A percentile compares a stretch with the other conserved stretches of the same genome.
These are phyloP conservation scores for Leucophenga montana DNA, from an alignment of 2,888 invertebrate genomes.

Conservation along the genomic window DNA sequence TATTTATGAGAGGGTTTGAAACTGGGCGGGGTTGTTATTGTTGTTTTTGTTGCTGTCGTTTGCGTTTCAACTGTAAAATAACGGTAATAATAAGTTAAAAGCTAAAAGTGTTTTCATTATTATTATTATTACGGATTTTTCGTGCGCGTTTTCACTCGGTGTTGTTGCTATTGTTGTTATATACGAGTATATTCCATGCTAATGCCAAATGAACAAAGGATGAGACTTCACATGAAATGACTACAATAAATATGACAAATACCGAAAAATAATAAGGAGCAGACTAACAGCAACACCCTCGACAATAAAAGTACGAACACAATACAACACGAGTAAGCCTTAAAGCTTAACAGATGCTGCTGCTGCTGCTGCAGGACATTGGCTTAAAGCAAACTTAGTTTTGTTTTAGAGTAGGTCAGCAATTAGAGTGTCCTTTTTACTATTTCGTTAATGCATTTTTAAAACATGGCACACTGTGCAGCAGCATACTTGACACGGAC, in stretches of 20 bases:
- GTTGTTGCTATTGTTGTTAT: slow-evolving; percentile 17
- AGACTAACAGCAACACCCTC: background rate
- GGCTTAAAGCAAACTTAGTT: background rate
- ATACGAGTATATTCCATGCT: slow-evolving; percentile 30
- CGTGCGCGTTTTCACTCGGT: slow-evolving; percentile 32
- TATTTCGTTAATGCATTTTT: slow-evolving; percentile 31
- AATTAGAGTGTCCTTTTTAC: slow-evolving; percentile 13
- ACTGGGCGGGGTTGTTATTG: background rate
- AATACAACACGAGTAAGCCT: background rate
- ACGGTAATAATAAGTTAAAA: slow-evolving; percentile 65
- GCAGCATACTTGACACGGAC: slow-evolving; percentile 43
- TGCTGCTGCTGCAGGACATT: background rate
- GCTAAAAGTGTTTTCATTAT: slow-evolving; percentile 63
- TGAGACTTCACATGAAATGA: slow-evolving; percentile 32
- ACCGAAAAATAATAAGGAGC: slow-evolving; percentile 11
- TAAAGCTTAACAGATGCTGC: background rate
- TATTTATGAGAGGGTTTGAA: background rate
- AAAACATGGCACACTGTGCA: slow-evolving; percentile 33
- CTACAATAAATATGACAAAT: slow-evolving; percentile 46
- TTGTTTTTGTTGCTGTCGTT: slow-evolving; percentile 6
- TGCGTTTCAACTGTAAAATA: slow-evolving; percentile 46
- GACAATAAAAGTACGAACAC: background rate
- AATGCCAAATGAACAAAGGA: slow-evolving; percentile 21
- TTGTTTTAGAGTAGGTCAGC: slow-evolving; percentile 6
- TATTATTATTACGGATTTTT: slow-evolving; percentile 57